Evolutionary conservation across 1,140 invertebrate species (phyloP).

Genomic region (Hyphantria cunea): DNA sequence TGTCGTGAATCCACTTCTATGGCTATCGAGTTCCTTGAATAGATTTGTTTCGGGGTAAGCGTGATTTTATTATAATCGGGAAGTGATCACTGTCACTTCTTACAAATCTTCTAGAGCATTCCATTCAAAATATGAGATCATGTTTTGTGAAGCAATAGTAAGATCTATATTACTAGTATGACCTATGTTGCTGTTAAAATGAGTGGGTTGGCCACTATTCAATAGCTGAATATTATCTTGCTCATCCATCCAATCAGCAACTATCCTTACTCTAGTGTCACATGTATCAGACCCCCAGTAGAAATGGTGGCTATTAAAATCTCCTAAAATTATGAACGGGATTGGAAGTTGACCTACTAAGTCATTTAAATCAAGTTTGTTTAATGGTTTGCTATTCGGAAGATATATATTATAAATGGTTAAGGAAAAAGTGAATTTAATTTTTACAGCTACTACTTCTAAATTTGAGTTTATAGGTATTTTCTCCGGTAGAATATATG

Average conservation of each 20-base stretch:
- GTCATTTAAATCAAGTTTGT: conserved; percentile 38
- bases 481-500: conserved; percentile 33
- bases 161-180: conserved; percentile 46
- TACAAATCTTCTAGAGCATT: conserved; percentile 40
- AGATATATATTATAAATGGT: conserved; percentile 50
- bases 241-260: conserved; percentile 40
- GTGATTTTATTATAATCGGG: conserved; percentile 44
- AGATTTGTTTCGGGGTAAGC: conserved; percentile 12
- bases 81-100: conserved; percentile 56
- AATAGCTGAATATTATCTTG: conserved; percentile 42
- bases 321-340: conserved; percentile 49
- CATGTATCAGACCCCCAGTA: conserved; percentile 52
- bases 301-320: conserved; percentile 57
- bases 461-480: conserved; percentile 42
- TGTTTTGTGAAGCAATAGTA: conserved; percentile 37
- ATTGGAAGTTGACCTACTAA: conserved; percentile 47
- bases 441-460: conserved; percentile 45
- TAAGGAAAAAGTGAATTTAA: conserved; percentile 32
- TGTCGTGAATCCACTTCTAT: conserved; percentile 44
- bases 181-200: conserved; percentile 41
- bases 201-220: conserved; percentile 38
- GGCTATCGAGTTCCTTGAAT: conserved; percentile 15
- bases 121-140: conserved; percentile 40
- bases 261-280: conserved; percentile 42
- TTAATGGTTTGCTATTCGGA: conserved; percentile 39